phyloP scores from a whole-genome alignment of 2,797 vertebrate species.

The Aselliscus stoliczkanus region DNA sequence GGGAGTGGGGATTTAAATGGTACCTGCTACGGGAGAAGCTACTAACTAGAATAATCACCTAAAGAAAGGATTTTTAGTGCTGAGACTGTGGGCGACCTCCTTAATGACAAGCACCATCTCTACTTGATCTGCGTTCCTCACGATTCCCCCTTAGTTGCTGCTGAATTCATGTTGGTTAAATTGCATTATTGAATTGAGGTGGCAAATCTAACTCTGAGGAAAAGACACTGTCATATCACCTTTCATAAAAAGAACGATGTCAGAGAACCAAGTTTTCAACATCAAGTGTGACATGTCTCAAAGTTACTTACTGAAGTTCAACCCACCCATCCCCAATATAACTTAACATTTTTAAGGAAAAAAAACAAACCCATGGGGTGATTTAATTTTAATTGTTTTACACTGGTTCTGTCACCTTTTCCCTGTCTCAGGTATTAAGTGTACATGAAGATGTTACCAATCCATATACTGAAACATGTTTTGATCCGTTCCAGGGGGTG shows the following conservation, averaged over 20 bases:
- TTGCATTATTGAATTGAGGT: neutral
- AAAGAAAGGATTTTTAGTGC: neutral
- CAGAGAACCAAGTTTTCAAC: neutral
- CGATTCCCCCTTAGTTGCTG: neutral
- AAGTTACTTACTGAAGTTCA: neutral
- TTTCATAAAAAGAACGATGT: neutral
- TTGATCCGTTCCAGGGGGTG: neutral
- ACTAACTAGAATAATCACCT: neutral
- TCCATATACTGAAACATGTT: neutral
- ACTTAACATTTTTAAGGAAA: neutral
- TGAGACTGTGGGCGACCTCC: neutral
- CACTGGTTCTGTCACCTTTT: neutral
- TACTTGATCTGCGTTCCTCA: fast-evolving
- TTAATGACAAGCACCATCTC: neutral
- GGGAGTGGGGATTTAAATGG: neutral
- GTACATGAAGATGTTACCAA: neutral
- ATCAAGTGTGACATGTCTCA: neutral
- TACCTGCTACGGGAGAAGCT: neutral
- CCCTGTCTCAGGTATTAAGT: neutral
- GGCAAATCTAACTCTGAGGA: neutral
- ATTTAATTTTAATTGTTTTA: neutral
- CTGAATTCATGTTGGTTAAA: neutral
- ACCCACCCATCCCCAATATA: neutral
- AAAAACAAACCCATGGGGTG: neutral
- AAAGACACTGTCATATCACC: neutral